Conservation (phyloP, 2,113 vertebrate species). For the Apaloderma vittatum region DNA sequence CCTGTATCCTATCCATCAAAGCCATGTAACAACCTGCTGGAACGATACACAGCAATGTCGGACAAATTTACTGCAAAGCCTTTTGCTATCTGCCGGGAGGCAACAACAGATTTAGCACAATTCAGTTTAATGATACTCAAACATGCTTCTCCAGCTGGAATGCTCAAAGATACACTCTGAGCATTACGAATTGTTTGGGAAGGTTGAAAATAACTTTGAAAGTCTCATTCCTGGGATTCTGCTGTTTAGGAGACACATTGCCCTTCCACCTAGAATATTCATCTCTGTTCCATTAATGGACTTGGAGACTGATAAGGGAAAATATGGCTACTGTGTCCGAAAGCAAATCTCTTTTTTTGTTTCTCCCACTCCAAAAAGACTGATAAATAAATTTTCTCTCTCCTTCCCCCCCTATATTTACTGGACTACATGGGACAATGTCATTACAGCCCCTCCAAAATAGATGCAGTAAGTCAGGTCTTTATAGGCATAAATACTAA, state of each 20-base stretch:
- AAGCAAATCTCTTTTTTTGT: neutral
- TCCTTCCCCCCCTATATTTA: neutral
- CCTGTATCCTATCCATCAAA: slow-evolving; percentile 47
- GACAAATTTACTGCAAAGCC: slow-evolving; percentile 41
- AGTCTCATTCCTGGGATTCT: neutral
- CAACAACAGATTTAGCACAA: neutral
- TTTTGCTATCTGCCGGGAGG: neutral
- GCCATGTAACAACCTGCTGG: slow-evolving; percentile 53
- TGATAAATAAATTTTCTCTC: neutral
- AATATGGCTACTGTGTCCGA: neutral
- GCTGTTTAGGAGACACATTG: neutral
- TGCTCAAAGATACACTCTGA: slow-evolving; percentile 3
- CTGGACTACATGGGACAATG: neutral
- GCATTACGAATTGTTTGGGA: neutral
- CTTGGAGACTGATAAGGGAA: neutral
- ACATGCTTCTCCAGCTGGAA: slow-evolving; percentile 36
- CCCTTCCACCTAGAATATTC: neutral
- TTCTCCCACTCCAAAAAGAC: neutral
- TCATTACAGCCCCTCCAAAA: neutral
- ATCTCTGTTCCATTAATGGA: neutral
- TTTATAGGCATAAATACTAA: neutral
- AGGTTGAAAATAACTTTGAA: neutral
- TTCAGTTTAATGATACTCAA: slow-evolving; percentile 18
- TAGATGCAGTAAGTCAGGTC: neutral
- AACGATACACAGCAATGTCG: neutral